phyloP scores from a whole-genome alignment of 2,113 vertebrate genomes.

The Corvus cornix region DNA sequence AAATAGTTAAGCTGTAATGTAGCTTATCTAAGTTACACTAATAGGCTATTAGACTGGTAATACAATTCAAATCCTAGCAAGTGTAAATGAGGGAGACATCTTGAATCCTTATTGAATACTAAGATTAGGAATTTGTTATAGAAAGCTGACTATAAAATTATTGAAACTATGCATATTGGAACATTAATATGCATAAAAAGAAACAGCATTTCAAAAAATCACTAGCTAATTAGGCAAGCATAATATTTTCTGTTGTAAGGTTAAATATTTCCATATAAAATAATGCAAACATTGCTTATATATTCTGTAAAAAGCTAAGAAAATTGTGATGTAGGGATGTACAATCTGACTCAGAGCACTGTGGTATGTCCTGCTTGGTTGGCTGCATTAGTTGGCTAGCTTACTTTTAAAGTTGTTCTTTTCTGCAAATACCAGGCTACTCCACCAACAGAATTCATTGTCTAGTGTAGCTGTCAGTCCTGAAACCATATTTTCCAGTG shows the following conservation, averaged over 20 bases:
- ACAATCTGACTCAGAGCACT: neutral
- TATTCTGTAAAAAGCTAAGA: neutral
- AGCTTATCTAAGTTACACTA: constrained; percentile 45
- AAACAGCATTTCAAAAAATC: neutral
- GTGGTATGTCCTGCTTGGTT: neutral
- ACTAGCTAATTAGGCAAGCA: neutral
- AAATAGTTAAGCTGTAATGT: constrained; percentile 38
- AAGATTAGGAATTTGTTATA: neutral
- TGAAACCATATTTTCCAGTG: neutral
- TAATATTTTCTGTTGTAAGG: neutral
- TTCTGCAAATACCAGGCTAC: neutral
- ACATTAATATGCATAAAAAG: neutral
- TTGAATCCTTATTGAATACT: neutral
- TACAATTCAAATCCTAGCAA: constrained; percentile 52
- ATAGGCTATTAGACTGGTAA: constrained; percentile 34
- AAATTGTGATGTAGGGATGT: neutral
- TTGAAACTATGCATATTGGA: neutral
- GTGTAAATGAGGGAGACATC: constrained; percentile 9
- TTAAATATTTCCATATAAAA: neutral
- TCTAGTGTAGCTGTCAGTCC: neutral
- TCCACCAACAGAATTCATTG: neutral
- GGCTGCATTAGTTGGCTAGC: neutral
- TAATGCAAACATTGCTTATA: neutral
- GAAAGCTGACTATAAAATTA: neutral
- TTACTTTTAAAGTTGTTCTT: neutral